Evolutionary conservation across 2,113 vertebrate genomes (phyloP), one percentile per base, ranked within the genome.

Genomic region (Tichodroma muraria): DNA sequence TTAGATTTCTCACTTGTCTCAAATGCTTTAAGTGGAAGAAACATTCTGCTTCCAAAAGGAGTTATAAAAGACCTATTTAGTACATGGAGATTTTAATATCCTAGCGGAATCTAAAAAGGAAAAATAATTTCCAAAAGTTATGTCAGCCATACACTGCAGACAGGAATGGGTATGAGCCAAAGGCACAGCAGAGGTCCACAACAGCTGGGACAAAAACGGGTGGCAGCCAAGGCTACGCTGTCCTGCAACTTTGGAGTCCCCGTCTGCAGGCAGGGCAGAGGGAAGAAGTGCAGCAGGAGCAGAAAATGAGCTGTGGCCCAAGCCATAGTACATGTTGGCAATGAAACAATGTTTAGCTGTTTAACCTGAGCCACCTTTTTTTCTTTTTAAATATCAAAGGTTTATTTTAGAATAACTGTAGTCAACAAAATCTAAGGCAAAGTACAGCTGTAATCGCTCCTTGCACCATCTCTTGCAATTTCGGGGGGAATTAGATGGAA

Each of bases 171-270:
- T 20, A 31, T 1, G 6, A 90, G 33, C n/a, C 71, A 83, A 69
- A 93, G 45, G 68, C 54, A 85, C n/a, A 16, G 53, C 2, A 2
- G 10, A 80, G 33, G n/a, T 73, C 37, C 68, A 63, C 28, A 69
- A 11, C 8, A 45, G 6, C 31, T 10, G 31, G 11, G 18, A 13
- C 5, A 77, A n/a, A 87, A 66, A 23, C 0, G 0, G 20, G 17
- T 27, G 19, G 19, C 30, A 72, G 61, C 7, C 3, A 9, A 42
- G 53, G 60, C 54, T 30, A 16, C 0, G 0, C 24, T 17, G 8
- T 23, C 35, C 37, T 47, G 71, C 24, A 45, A 2, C 42, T 13
- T 25, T 25, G 21, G 53, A 68, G n/a, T 31, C 76, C 15, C 15
- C 61, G 33, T 28, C 30, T 52, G 63, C 49, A 79, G 49, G 42